Percentiles rank a stretch among this genome's conserved stretches.
These are phyloP conservation scores for Galagoides demidoff DNA, from an alignment of 2,797 vertebrate species.

Conservation along the genomic window DNA sequence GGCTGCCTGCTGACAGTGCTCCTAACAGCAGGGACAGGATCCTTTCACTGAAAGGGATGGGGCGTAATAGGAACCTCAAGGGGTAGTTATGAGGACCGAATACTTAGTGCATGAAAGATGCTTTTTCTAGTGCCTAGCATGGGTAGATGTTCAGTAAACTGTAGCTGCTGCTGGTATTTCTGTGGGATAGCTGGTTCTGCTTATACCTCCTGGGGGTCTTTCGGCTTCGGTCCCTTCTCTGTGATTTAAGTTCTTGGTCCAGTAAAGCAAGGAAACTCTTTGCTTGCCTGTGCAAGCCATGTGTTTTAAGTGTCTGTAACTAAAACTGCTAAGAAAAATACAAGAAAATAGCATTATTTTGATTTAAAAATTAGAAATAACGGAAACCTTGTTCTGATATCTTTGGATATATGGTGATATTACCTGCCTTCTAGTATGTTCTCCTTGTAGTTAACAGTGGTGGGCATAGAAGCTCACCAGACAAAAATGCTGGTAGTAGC, in stretches of 20 bases:
- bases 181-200: neutral
- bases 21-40: neutral
- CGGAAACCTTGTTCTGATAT: constrained; percentile 9
- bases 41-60: neutral
- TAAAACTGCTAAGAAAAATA: constrained; percentile 50
- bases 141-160: neutral
- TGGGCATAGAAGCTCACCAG: constrained; percentile 6
- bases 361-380: constrained; percentile 22
- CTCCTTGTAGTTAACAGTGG: constrained; percentile 48
- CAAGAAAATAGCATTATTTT: constrained; percentile 12
- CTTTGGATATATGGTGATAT: neutral
- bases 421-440: constrained; percentile 6
- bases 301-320: constrained; percentile 8
- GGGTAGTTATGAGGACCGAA: neutral
- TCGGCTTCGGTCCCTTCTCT: neutral
- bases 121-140: neutral
- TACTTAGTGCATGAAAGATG: neutral
- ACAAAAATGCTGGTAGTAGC: constrained; percentile 3
- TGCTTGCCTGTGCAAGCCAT: neutral
- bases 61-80: neutral
- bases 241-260: neutral
- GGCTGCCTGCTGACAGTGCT: neutral
- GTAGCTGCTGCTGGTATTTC: neutral
- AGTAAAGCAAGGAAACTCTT: constrained; percentile 39
- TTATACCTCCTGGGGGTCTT: neutral